Conservation (phyloP, 2,113 vertebrate species). For the Himantopus leucocephalus region DNA sequence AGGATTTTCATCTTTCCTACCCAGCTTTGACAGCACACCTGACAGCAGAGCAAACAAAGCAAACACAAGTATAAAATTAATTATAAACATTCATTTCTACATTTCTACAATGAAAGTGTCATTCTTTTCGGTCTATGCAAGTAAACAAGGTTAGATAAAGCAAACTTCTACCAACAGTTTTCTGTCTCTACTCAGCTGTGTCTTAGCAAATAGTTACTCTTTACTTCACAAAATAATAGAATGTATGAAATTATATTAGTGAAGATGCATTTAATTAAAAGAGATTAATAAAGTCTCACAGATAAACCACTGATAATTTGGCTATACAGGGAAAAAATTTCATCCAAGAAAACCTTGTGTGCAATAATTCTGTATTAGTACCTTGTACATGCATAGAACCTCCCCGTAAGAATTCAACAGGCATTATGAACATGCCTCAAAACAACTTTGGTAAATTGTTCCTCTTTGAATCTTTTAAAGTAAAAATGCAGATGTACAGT, state of each 20-base stretch:
- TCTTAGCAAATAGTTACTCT: neutral
- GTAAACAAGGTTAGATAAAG: neutral
- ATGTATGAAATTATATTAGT: neutral
- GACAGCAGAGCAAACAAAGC: neutral
- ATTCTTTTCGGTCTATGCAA: neutral
- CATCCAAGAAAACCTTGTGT: neutral
- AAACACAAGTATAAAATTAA: neutral
- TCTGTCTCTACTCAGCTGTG: neutral
- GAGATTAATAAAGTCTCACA: neutral
- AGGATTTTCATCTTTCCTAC: constrained; percentile 85
- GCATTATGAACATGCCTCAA: neutral
- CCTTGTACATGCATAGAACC: neutral
- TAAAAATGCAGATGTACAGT: neutral
- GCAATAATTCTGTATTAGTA: neutral
- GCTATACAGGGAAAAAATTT: neutral
- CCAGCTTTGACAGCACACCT: constrained; percentile 91
- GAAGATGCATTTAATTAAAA: neutral
- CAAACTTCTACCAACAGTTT: neutral
- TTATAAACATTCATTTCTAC: neutral
- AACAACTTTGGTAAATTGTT: neutral
- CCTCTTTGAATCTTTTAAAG: neutral
- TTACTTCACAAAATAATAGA: neutral
- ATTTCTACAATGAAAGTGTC: neutral
- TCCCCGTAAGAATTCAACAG: rapidly evolving
- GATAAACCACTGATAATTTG: neutral